phyloP scores from a whole-genome alignment of 2,888 invertebrate species.

The Sminthurides aquaticus region DNA sequence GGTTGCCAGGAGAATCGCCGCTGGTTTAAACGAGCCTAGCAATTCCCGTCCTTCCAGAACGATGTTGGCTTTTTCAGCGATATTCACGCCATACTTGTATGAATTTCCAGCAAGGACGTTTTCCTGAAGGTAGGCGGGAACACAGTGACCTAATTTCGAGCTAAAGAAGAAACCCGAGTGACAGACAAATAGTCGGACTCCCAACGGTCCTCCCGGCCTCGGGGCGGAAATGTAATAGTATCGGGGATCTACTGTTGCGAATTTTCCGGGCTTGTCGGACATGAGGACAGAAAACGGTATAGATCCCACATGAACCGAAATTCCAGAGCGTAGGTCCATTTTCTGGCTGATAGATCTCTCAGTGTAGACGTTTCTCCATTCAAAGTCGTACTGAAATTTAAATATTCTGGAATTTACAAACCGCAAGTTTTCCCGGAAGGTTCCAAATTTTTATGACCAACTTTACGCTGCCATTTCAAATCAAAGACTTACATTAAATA shows the following conservation, averaged over 20 bases:
- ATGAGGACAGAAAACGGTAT: constrained; percentile 36
- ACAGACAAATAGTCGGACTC: constrained; percentile 34
- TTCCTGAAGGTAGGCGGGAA: constrained; percentile 34
- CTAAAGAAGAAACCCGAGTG: constrained; percentile 41
- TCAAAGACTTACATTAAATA: constrained; percentile 26
- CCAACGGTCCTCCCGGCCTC: constrained; percentile 8
- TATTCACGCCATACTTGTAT: constrained; percentile 33
- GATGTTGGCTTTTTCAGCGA: constrained; percentile 25
- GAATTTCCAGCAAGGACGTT: constrained; percentile 32
- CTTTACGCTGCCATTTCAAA: no score
- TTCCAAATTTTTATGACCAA: no score
- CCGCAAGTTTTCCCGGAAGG: not conserved
- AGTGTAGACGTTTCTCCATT: constrained; percentile 25
- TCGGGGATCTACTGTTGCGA: constrained; percentile 29
- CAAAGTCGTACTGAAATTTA: constrained; percentile 13
- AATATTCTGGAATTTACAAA: not conserved
- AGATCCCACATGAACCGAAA: constrained; percentile 30
- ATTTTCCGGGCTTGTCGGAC: constrained; percentile 29
- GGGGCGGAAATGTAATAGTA: constrained; percentile 31
- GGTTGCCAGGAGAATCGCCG: not conserved
- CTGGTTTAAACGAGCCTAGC: constrained; percentile 12
- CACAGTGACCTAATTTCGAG: constrained; percentile 29
- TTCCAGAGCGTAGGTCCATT: constrained; percentile 36
- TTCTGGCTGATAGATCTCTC: constrained; percentile 28
- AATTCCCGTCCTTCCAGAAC: constrained; percentile 16